Evolutionary conservation across 1,140 invertebrate species (phyloP), one percentile per base, ranked within the genome.

Genomic region (Lethrus apterus): DNA sequence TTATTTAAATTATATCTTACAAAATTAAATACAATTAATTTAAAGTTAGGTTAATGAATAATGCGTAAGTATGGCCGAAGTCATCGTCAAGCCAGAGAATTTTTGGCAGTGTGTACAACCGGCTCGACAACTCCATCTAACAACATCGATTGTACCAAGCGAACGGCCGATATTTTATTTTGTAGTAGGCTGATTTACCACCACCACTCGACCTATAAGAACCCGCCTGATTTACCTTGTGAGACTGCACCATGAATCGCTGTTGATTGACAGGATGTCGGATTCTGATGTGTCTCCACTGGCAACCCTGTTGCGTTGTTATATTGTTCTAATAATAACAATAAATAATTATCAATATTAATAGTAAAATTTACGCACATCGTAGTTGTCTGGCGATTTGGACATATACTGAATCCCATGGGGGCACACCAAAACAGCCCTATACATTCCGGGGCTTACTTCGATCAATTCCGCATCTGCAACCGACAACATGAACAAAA

Each of bases 381-480:
- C 50, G 31, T 53, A 53, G 24, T 48, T 40, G 23, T 59, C 53
- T 19, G 50, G 50, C 18, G 35, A 18, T 40, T 51, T 41, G 3
- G 54, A 48, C 45, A 57, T 57, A 31, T 61, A 59, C 44, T 56
- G 51, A 9, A 56, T 47, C 2, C 58, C 62, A 51, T 54, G 51
- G 2, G 63, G 63, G 42, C 63, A 65, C 31, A 63, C 52, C n/a
- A 65, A 32, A 10, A 65, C 55, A 9, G 58, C 53, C 35, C 54
- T 54, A 30, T 58, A 60, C 33, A 48, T 45, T 13, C 41, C 41
- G 9, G 47, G 26, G 11, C 23, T 21, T 46, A 20, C 20, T 42
- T 19, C 23, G 13, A 14, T 20, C 34, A 36, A 36, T 29, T 33
- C 32, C 11, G 10, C 40, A 34, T 31, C 48, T 44, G 18, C 33